Evolutionary conservation across 2,797 vertebrate species (phyloP).

Genomic region (Moxostoma hubbsi): DNA sequence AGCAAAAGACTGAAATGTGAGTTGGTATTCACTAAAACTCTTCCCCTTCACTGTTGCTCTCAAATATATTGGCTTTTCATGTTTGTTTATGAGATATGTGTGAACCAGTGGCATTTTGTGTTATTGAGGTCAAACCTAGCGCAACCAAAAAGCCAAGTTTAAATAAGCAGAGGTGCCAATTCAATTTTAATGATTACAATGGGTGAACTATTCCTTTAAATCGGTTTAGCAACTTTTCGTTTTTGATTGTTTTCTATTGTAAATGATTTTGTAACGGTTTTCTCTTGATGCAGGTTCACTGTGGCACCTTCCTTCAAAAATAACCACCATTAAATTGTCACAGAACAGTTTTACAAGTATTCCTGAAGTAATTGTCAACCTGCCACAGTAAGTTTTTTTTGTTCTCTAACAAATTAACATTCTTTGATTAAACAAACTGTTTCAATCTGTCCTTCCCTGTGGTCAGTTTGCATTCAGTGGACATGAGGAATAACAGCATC

Average conservation of each 20-base stretch:
- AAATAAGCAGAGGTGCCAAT: too few species aligned
- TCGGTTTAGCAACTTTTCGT: background rate
- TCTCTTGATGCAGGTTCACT: slow-evolving; percentile 76
- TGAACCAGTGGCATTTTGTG: too few species aligned
- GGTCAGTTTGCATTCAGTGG: slow-evolving; percentile 87
- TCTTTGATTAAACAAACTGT: background rate
- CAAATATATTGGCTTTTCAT: too few species aligned
- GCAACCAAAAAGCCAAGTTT: too few species aligned
- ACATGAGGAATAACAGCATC: slow-evolving; percentile 89
- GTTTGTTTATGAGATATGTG: too few species aligned
- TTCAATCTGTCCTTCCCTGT: slow-evolving; percentile 10
- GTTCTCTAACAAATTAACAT: background rate
- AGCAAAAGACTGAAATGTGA: too few species aligned
- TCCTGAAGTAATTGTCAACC: slow-evolving; percentile 81
- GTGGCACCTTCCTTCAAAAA: slow-evolving; percentile 80
- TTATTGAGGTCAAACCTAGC: too few species aligned
- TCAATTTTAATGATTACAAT: too few species aligned
- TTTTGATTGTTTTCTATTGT: slow-evolving; percentile 6
- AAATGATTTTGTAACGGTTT: background rate
- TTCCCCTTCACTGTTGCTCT: too few species aligned
- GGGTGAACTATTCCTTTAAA: background rate
- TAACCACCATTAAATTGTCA: slow-evolving; percentile 88
- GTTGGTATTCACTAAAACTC: too few species aligned
- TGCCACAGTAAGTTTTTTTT: slow-evolving; percentile 86
- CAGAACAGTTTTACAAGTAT: slow-evolving; percentile 85